Conservation (phyloP, 2,888 invertebrate species). For the Hydroisotoma schaefferi region DNA sequence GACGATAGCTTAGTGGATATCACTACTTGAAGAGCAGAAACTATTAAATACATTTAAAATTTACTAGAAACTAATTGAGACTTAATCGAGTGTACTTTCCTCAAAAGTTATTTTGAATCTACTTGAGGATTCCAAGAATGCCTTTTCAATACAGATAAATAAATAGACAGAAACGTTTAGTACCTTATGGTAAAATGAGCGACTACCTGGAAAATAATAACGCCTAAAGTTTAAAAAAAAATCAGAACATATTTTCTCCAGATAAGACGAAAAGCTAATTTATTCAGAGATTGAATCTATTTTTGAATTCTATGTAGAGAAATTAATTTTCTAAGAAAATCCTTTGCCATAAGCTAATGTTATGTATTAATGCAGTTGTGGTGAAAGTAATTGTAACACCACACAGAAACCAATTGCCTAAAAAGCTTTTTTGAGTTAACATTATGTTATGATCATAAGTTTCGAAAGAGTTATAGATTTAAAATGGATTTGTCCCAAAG, state of each 20-base stretch:
- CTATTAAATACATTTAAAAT: constrained; percentile 1
- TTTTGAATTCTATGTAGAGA: constrained; percentile 9
- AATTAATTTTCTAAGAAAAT: neutral
- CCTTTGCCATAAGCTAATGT: constrained; percentile 1
- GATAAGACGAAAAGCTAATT: constrained; percentile 10
- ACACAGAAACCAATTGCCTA: no score
- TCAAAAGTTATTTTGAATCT: neutral
- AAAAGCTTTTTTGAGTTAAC: no score
- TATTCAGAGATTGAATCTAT: constrained; percentile 8
- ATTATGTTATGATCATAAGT: no score
- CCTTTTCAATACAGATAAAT: constrained; percentile 7
- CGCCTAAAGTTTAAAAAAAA: constrained; percentile 21
- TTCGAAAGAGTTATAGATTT: no score
- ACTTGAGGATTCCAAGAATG: constrained; percentile 16
- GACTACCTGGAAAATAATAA: constrained; percentile 17
- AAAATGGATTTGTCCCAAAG: neutral
- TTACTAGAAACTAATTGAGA: neutral
- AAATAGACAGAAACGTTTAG: constrained; percentile 8
- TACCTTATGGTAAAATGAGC: constrained; percentile 10
- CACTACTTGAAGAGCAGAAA: no score
- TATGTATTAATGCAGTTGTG: no score
- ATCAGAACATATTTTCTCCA: constrained; percentile 8
- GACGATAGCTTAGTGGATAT: no score
- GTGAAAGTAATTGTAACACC: no score
- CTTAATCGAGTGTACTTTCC: constrained; percentile 7